Base-by-base conservation (phyloP, 2,888 invertebrate genomes). In the Strigamia maritima region DNA sequence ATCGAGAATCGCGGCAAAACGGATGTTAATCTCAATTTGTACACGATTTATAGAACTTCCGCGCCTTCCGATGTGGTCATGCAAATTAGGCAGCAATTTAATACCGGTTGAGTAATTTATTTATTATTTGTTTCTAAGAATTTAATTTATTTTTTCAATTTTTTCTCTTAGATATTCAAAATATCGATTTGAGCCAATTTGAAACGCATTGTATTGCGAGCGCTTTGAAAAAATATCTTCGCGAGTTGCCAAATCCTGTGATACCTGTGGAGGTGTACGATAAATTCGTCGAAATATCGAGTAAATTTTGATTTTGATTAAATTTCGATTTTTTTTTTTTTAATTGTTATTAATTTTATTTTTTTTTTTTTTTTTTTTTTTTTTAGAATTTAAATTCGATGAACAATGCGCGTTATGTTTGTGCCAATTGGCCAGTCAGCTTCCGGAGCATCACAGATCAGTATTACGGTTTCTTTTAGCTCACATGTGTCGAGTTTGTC, bases 211-310 rank as follows among this genome's bases (percentile, higher is more conserved):
- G 89, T 82, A 87, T 91, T 81, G 89, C 90, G 26, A 89, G 89
- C 81, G 88, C 90, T 77, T 86, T 93, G 80, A 92, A 93, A 84
- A 91, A 91, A 84, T 93, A 90, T 85, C 86, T 93, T 65, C 86
- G 91, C 75, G 92, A 93, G 84, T 86, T 93, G 81, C 92, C 92
- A 0, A 92, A 93, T 85, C 92, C 93, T 4, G 88, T 93, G 78
- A 91, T 93, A 82, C 93, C 92, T 28, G 91, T 92, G 44, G 90
- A 90, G 84, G 90, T 90, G 88, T 93, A 93, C 85, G 91, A 91
- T 82, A 88, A 88, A 82, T 92, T 93, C 85, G 88, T 93, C 80
- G 90, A 86, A 79, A 85, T 86, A 78, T 85, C 87, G 54, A 85
- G 87, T 86, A 83, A 85, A 86, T 84, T 28, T 79, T 31, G 8